These are phyloP conservation scores for Leptinotarsa peninsularis DNA, from an alignment of 2,888 invertebrate species.

Conservation along the genomic window DNA sequence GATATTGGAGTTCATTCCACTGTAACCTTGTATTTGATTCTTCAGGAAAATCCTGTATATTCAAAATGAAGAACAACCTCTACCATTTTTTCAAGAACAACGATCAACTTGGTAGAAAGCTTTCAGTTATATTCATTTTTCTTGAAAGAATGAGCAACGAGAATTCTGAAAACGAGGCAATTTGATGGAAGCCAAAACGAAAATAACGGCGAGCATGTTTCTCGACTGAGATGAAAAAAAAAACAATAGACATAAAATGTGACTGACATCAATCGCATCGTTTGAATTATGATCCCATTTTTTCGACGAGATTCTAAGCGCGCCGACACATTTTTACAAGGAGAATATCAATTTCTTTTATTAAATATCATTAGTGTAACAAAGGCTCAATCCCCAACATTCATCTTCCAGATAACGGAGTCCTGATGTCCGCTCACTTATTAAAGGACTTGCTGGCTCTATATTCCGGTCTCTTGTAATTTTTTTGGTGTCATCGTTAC, in stretches of 20 bases:
- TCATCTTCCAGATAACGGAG: constrained; percentile 55
- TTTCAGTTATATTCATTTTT: neutral
- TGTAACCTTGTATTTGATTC: neutral
- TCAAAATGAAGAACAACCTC: neutral
- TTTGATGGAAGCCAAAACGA: constrained; percentile 5
- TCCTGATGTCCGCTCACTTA: constrained; percentile 47
- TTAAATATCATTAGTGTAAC: constrained; percentile 58
- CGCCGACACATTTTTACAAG: constrained; percentile 30
- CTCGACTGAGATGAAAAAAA: constrained; percentile 1
- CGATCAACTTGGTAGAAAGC: neutral
- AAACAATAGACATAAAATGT: constrained; percentile 29
- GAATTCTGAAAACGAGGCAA: neutral
- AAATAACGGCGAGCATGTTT: neutral
- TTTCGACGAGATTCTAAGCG: constrained; percentile 12
- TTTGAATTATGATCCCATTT: constrained; percentile 25
- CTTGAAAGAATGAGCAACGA: neutral
- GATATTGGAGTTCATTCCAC: too few relatives aligned
- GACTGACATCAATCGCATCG: constrained; percentile 26
- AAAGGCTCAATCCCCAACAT: constrained; percentile 54
- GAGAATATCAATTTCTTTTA: constrained; percentile 59
- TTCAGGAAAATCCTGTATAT: neutral
- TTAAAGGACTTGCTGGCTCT: constrained; percentile 38
- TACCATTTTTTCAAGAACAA: neutral
- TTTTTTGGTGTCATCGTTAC: constrained; percentile 24
- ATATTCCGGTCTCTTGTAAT: constrained; percentile 33